Percentiles rank a stretch among this genome's conserved stretches.
These are phyloP conservation scores for Pipa parva DNA, from an alignment of 2,113 vertebrate species.

Conservation along the genomic window DNA sequence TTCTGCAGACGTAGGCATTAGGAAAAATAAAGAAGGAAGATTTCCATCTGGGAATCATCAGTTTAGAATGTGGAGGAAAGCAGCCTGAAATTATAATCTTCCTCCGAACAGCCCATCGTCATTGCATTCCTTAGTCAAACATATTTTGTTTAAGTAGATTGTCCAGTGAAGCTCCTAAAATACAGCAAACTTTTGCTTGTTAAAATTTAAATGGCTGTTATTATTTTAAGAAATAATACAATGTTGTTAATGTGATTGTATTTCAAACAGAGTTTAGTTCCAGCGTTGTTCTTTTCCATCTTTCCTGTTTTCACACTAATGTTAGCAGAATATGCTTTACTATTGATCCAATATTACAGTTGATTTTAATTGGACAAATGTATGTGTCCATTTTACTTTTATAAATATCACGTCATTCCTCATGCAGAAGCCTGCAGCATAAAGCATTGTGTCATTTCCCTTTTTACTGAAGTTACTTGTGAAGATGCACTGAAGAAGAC, in stretches of 20 bases:
- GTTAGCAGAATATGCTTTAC: too few relatives aligned
- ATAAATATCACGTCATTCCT: too few relatives aligned
- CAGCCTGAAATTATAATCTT: slow-evolving; percentile 53
- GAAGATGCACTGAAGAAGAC: too few relatives aligned
- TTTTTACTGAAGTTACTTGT: too few relatives aligned
- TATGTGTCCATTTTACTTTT: too few relatives aligned
- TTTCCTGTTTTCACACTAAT: too few relatives aligned
- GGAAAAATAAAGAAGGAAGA: slow-evolving; percentile 47
- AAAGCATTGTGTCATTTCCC: too few relatives aligned
- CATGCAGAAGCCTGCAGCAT: too few relatives aligned
- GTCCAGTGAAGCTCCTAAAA: slow-evolving; percentile 65
- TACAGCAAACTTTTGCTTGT: slow-evolving; percentile 45
- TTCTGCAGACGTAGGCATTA: slow-evolving; percentile 50
- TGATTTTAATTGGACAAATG: too few relatives aligned
- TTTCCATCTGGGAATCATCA: slow-evolving; percentile 81
- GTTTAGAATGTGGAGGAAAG: slow-evolving; percentile 49
- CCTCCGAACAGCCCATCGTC: slow-evolving; percentile 56
- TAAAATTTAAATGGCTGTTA: slow-evolving; percentile 37
- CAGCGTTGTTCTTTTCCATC: not conserved
- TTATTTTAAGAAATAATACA: not conserved
- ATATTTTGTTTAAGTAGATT: slow-evolving; percentile 60
- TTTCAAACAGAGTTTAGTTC: not conserved
- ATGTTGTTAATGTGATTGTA: not conserved
- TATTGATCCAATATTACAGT: too few relatives aligned
- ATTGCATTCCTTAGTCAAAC: slow-evolving; percentile 54